These are phyloP conservation scores for Suricata suricatta DNA, from an alignment of 2,113 vertebrate genomes.

Conservation along the genomic window DNA sequence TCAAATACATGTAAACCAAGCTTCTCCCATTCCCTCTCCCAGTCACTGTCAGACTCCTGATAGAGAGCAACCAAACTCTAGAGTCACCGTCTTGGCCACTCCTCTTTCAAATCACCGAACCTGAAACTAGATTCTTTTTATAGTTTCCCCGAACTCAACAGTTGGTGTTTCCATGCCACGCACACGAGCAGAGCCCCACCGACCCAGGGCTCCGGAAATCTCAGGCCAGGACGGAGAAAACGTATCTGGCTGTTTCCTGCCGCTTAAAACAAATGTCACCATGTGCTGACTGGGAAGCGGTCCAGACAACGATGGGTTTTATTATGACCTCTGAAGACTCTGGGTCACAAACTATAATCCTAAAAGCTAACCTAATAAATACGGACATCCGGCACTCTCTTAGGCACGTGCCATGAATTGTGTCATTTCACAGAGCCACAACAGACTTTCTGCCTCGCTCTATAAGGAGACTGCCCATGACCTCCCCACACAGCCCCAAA, in stretches of 20 bases:
- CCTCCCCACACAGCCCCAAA: neutral
- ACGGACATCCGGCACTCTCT: neutral
- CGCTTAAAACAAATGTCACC: neutral
- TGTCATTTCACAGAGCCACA: neutral
- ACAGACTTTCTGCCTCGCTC: neutral
- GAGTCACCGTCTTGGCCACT: neutral
- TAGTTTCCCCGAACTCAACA: neutral
- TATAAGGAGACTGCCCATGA: neutral
- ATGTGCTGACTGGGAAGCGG: neutral
- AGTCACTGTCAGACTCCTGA: rapidly evolving
- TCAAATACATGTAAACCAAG: neutral
- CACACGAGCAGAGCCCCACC: neutral
- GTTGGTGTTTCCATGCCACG: rapidly evolving
- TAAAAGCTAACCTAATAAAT: neutral
- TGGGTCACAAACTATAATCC: neutral
- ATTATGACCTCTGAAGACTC: neutral
- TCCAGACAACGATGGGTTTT: no score
- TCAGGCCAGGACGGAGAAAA: neutral
- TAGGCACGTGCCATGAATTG: neutral
- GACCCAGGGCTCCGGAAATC: neutral
- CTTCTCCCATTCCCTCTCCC: neutral
- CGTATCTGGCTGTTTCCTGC: neutral
- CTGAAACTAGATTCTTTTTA: neutral
- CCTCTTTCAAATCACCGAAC: neutral
- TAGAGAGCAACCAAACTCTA: neutral